Percentiles rank a stretch among this genome's conserved stretches.
These are phyloP conservation scores for Drosophila paramelanica DNA, from an alignment of 2,888 invertebrate species.

Conservation along the genomic window DNA sequence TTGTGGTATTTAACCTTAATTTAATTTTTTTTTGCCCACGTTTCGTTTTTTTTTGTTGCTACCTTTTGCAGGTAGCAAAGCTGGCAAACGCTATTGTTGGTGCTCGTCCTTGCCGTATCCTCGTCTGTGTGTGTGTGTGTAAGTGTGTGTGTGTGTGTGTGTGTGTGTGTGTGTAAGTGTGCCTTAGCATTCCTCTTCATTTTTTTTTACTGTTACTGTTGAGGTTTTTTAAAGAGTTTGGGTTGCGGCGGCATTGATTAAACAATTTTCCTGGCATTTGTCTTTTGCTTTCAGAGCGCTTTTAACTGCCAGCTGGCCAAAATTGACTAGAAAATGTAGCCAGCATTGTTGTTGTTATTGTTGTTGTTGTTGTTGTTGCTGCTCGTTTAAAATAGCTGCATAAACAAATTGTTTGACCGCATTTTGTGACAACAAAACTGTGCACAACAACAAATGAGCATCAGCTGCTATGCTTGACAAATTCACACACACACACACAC, in stretches of 20 bases:
- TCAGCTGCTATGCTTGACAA: conserved; percentile 73
- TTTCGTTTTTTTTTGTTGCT: conserved; percentile 27
- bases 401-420: conserved; percentile 77
- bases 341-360: conserved; percentile 19
- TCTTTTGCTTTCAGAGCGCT: conserved; percentile 1
- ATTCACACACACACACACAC: conserved; percentile 41
- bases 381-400: conserved; percentile 64
- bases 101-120: conserved; percentile 53
- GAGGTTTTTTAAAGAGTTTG: conserved; percentile 57
- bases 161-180: conserved; percentile 31
- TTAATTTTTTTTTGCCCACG: conserved; percentile 65
- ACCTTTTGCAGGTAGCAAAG: conserved; percentile 42
- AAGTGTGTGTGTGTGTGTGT: conserved; percentile 22
- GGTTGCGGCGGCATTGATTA: conserved; percentile 68
- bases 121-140: conserved; percentile 13
- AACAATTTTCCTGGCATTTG: conserved; percentile 55
- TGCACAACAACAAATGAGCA: conserved; percentile 62
- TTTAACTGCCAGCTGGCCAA: conserved; percentile 19
- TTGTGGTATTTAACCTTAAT: conserved; percentile 81
- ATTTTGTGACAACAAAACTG: conserved; percentile 62
- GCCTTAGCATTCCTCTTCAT: conserved; percentile 31
- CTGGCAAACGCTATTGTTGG: conserved; percentile 33
- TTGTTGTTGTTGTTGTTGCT: conserved; percentile 12
- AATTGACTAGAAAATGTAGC: conserved; percentile 28
- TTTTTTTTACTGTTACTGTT: conserved; percentile 3